These are phyloP conservation scores for Saguinus imperator DNA, from an alignment of 2,113 vertebrate genomes.

Conservation along the genomic window DNA sequence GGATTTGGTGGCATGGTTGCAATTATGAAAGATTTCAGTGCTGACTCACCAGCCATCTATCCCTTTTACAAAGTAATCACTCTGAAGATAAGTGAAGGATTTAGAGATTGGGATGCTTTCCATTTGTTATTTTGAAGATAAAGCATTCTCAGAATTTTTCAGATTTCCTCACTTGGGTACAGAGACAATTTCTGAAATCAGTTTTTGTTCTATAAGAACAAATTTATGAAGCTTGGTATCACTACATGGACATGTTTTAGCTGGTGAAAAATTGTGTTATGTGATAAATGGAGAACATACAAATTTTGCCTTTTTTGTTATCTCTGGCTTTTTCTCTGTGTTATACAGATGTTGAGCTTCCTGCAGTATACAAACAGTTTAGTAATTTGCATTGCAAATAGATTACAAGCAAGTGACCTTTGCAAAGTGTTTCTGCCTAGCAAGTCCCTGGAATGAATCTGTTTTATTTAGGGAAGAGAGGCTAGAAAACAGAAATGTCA, in stretches of 20 bases:
- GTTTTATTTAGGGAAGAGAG: constrained; percentile 40
- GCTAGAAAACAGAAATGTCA: not conserved
- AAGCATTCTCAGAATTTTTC: constrained; percentile 28
- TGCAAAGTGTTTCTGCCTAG: constrained; percentile 29
- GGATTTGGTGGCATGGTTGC: not conserved
- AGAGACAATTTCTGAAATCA: constrained; percentile 45
- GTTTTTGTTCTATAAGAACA: constrained; percentile 43
- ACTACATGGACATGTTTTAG: constrained; percentile 27
- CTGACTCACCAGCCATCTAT: not conserved
- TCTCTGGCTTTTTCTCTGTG: constrained; percentile 23
- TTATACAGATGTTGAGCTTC: constrained; percentile 49
- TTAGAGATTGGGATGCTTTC: not conserved
- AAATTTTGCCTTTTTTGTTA: constrained; percentile 8
- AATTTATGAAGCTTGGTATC: constrained; percentile 29
- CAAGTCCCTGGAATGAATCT: not conserved
- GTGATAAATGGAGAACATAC: constrained; percentile 30
- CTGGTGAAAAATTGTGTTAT: constrained; percentile 33
- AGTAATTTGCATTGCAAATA: constrained; percentile 58
- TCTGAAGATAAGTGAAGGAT: constrained; percentile 26
- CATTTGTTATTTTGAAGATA: constrained; percentile 50
- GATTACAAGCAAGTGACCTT: constrained; percentile 56
- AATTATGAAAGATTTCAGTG: not conserved
- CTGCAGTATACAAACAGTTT: constrained; percentile 52
- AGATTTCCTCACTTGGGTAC: constrained; percentile 15
- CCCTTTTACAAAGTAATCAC: not conserved